Base-by-base conservation (phyloP, 2,113 vertebrate genomes). In the Anoura caudifer region DNA sequence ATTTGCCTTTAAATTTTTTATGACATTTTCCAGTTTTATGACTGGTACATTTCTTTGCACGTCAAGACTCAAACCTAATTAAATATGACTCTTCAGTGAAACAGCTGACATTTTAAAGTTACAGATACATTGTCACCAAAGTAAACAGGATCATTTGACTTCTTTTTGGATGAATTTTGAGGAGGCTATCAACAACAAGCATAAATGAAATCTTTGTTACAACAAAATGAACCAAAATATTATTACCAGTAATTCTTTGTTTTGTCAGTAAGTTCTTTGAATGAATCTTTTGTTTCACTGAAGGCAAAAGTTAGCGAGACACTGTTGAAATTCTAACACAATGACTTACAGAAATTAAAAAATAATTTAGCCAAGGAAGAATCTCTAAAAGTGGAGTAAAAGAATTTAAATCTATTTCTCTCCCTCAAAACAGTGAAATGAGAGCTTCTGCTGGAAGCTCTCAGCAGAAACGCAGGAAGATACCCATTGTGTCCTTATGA, bases 191-290 rank as follows among this genome's bases (percentile, higher is more conserved):
- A 88, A 73, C 5, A 84, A 77, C 15, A 61, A 67, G 5, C 26
- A 80, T 47, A 88, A 70, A 79, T 36, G 22, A 91, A 91, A 47
- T 69, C 33, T 88, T 73, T 73, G 31, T 87, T 81, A 61, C 70
- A 31, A 86, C 52, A 94, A 89, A 75, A 81, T 59, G 24, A 85
- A 24, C 31, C 67, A 96, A 88, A 95, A 75, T 91, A 87, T 63
- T 77, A 36, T 93, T 47, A 24, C 20, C 70, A 75, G 17, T 90
- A 28, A 69, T 63, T 75, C 4, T 67, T 75, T 45, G 7, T 45
- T 67, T 79, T 50, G 3, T 83, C 65, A 3, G 12, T 59, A 12
- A 47, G 4, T 86, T 93, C 56, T 43, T 63, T 87, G 24, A 69
- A 89, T 73, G 47, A 91, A 67, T 61, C 41, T 56, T 92, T 76